Evolutionary conservation across 2,797 vertebrate genomes (phyloP).

Genomic region (Acanthurus leucopareius): DNA sequence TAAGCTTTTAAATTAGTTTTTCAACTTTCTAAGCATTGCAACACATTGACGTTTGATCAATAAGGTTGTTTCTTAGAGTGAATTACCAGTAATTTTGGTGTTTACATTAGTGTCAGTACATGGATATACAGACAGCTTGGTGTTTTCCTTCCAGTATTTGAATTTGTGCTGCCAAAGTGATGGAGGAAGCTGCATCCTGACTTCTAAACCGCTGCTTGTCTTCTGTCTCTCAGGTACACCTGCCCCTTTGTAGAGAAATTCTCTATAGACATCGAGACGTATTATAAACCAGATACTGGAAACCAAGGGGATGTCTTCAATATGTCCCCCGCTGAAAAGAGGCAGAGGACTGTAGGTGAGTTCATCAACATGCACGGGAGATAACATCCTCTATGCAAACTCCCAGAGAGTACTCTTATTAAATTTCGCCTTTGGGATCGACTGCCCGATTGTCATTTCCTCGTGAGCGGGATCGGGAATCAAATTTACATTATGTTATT

Average conservation of each 20-base stretch:
- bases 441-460: background rate
- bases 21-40: too few relatives aligned
- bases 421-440: conserved; percentile 2
- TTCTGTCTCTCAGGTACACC: conserved; percentile 88
- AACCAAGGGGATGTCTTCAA: conserved; percentile 93
- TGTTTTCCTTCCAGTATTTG: background rate
- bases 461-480: conserved; percentile 12
- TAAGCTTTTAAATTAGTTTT: too few relatives aligned
- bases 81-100: too few relatives aligned
- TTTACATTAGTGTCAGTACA: too few relatives aligned
- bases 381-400: too few relatives aligned
- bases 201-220: background rate
- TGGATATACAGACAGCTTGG: too few relatives aligned
- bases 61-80: too few relatives aligned
- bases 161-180: background rate
- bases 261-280: conserved; percentile 99
- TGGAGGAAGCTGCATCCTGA: background rate
- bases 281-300: conserved; percentile 95
- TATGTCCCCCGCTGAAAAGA: conserved; percentile 92
- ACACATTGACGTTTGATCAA: too few relatives aligned
- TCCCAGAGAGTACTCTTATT: background rate
- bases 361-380: background rate
- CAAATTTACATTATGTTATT: background rate
- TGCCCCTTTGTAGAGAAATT: conserved; percentile 99
- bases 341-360: conserved; percentile 91